Base-by-base conservation (phyloP, 2,888 invertebrate genomes). In the Thyatira batis region DNA sequence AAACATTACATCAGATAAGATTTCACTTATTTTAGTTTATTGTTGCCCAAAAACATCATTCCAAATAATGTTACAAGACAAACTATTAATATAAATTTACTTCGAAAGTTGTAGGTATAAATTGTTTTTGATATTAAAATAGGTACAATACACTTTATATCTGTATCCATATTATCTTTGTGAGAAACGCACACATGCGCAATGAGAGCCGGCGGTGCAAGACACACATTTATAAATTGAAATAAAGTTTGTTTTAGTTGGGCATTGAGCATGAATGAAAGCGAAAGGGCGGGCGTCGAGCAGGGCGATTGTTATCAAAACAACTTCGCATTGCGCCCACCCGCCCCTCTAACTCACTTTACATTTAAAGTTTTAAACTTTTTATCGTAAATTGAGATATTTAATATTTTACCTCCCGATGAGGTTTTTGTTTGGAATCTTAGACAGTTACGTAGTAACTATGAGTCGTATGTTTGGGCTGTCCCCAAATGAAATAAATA, bases 191-290 rank as follows among this genome's bases (percentile, higher is more conserved):
- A 89, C 86, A 90, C 90, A 87, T 79, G 83, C 85, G 84, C 85
- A 88, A 61, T 73, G 52, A 51, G 53, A 60, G 65, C 69, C 67
- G 72, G 61, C 72, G 72, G 67, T 67, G 76, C 71, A 73, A 86
- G 71, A 77, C 88, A 85, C 87, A 89, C 89, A 87, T 78, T 79
- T 78, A 83, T 78, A 85, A 89, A 87, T 84, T 85, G 88, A 87
- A 90, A 91, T 91, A 89, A 90, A 91, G 88, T 90, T 90, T 86
- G 89, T 87, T 91, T 91, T 90, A 92, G 91, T 92, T 89, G 88
- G 84, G 85, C 85, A 87, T 78, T 83, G 81, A 83, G 85, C 85
- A 83, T 89, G 89, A 89, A 89, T 88, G 91, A 89, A 88, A 89
- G 82, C 75, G 89, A 89, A 87, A 89, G 86, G 85, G 82, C 77